Evolutionary conservation across 2,888 invertebrate species (phyloP).

Genomic region (Orthonychiurus folsomi): DNA sequence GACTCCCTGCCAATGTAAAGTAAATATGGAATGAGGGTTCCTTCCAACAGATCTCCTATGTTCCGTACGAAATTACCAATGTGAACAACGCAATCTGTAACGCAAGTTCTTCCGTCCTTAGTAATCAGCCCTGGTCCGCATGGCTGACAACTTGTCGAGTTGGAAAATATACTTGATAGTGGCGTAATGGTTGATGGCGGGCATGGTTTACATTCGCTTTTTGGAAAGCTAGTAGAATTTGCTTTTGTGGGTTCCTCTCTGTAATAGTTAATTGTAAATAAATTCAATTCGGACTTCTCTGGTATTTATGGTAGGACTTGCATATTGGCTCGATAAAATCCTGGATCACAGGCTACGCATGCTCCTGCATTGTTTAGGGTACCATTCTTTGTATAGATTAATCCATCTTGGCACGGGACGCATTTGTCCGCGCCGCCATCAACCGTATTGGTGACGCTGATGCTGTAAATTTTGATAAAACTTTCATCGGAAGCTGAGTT

Average conservation of each 20-base stretch:
- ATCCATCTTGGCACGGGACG: slow-evolving; percentile 46
- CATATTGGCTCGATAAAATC: slow-evolving; percentile 22
- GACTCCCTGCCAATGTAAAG: too few species aligned
- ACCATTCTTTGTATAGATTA: slow-evolving; percentile 21
- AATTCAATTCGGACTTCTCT: background rate
- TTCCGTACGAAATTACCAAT: slow-evolving; percentile 23
- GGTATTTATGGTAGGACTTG: background rate
- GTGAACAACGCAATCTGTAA: slow-evolving; percentile 45
- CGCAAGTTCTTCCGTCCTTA: slow-evolving; percentile 46
- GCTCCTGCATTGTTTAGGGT: slow-evolving; percentile 14
- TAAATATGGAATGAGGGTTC: too few species aligned
- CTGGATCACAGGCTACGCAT: slow-evolving; percentile 31
- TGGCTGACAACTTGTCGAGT: slow-evolving; percentile 45
- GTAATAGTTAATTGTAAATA: slow-evolving; percentile 10
- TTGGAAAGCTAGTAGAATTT: slow-evolving; percentile 14
- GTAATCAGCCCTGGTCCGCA: slow-evolving; percentile 48
- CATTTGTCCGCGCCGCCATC: slow-evolving; percentile 52
- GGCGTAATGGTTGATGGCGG: slow-evolving; percentile 45
- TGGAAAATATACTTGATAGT: slow-evolving; percentile 40
- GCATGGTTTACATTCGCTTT: slow-evolving; percentile 46
- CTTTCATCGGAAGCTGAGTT: slow-evolving; percentile 41
- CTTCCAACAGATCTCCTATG: background rate
- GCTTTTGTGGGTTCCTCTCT: slow-evolving; percentile 8
- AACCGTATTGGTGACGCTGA: slow-evolving; percentile 51
- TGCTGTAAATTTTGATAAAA: slow-evolving; percentile 48